A percentile compares a stretch with the other conserved stretches of the same genome.
phyloP scores from a whole-genome alignment of 1,140 invertebrate species.

The Physella acuta region DNA sequence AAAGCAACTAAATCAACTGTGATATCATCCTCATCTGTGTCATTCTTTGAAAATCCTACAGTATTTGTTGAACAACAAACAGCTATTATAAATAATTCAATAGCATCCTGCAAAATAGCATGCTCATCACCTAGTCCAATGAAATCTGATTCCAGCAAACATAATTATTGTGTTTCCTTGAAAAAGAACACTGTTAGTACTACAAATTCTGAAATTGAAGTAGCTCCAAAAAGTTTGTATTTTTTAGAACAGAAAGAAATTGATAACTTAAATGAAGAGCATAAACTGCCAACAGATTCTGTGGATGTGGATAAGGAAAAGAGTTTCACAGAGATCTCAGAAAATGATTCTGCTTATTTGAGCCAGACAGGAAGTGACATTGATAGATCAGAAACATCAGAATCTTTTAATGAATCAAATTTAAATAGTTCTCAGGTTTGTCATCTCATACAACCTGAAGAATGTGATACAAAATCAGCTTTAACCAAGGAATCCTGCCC shows the following conservation, averaged over 20 bases:
- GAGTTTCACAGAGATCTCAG: conserved; percentile 21
- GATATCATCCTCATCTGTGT: conserved; percentile 10
- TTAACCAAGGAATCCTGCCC: no score
- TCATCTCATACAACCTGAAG: background rate
- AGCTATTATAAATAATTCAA: conserved; percentile 23
- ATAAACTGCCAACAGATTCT: no score
- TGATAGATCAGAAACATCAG: conserved; percentile 19
- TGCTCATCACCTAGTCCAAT: background rate
- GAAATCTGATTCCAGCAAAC: background rate
- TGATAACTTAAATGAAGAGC: no score
- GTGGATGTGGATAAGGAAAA: conserved; percentile 22
- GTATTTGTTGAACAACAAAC: conserved; percentile 25
- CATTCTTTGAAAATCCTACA: conserved; percentile 24
- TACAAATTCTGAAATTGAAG: no score
- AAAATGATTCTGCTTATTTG: conserved; percentile 26
- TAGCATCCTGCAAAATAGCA: conserved; percentile 19
- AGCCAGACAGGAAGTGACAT: conserved; percentile 23
- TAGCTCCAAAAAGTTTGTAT: no score
- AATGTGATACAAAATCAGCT: no score
- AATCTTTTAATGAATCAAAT: background rate
- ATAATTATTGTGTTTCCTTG: no score
- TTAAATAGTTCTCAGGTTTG: conserved; percentile 2
- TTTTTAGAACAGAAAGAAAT: no score
- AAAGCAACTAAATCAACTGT: conserved; percentile 7
- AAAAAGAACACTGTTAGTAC: no score